Conservation (phyloP, 2,888 invertebrate genomes). For the Drosophila anomalipes region DNA sequence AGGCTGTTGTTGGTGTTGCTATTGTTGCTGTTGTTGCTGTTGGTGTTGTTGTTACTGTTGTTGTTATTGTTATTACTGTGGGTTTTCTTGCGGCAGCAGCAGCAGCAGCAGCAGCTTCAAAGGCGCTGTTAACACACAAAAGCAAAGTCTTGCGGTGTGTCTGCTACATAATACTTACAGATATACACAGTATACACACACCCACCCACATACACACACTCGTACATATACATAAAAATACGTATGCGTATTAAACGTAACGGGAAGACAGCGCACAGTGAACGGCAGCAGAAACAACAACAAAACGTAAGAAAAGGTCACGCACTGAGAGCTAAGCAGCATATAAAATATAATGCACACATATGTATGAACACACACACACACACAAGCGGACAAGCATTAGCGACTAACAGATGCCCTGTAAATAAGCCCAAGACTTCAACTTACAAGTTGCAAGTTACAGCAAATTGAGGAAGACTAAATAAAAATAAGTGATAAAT, state of each 20-base stretch:
- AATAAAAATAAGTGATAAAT: neutral
- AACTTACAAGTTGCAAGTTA: neutral
- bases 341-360: constrained; percentile 67
- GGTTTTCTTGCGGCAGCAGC: constrained; percentile 24
- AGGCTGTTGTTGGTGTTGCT: constrained; percentile 34
- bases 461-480: neutral
- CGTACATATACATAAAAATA: neutral
- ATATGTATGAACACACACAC: constrained; percentile 39
- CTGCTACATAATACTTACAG: constrained; percentile 35
- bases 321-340: constrained; percentile 80
- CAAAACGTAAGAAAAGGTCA: constrained; percentile 78
- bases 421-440: neutral
- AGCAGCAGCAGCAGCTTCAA: constrained; percentile 59
- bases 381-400: neutral
- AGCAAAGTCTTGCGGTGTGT: constrained; percentile 61
- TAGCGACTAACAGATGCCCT: constrained; percentile 16
- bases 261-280: constrained; percentile 39
- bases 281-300: constrained; percentile 42
- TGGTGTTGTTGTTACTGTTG: constrained; percentile 21
- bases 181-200: constrained; percentile 13
- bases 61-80: constrained; percentile 35
- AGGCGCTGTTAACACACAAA: constrained; percentile 57
- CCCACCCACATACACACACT: neutral
- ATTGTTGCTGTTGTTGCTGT: constrained; percentile 19
- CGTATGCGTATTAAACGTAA: constrained; percentile 21